Evolutionary conservation across 2,888 invertebrate species (phyloP), one percentile per base, ranked within the genome.

Genomic region (Epinotia ramella): DNA sequence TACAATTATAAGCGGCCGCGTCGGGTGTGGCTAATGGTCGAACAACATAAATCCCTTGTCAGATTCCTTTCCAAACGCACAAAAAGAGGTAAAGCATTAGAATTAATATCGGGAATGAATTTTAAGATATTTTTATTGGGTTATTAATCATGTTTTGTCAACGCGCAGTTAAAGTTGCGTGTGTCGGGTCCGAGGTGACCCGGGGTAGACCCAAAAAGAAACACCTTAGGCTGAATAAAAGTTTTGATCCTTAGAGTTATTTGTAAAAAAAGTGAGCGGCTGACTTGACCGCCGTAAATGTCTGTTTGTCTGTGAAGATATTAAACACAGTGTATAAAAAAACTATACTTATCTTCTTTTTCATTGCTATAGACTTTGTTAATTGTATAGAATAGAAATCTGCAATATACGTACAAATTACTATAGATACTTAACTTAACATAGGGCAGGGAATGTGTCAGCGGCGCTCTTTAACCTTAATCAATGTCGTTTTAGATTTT

Each of bases 61-160:
- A 81, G 84, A 85, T 87, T 86, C 85, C 80, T 83, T 80, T 69
- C 59, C 33, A 78, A 78, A 79, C 53, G 46, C 62, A 79, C 77
- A 84, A 84, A 83, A 82, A 83, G 76, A 69, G 69, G 69, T 77
- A 78, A 78, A 82, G 78, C 84, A 86, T 86, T 83, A 86, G 83
- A 88, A 89, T 90, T 89, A 90, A 90, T 89, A 89, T 88, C 79
- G 79, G 79, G 82, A 83, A 87, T 89, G 84, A 85, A 86, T 87
- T 88, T 87, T 87, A 83, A 82, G 83, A 84, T 84, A 84, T 84
- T 87, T 87, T 87, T 88, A 89, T 88, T 87, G 83, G 28, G 77
- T 78, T 86, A 86, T 91, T 87, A 84, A 89, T 91, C 90, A 88
- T 88, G 88, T 87, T 89, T 90, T 90, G 90, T 90, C 90, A 87